Evolutionary conservation across 2,888 invertebrate species (phyloP).

Genomic region (Drosophila sordidapex): DNA sequence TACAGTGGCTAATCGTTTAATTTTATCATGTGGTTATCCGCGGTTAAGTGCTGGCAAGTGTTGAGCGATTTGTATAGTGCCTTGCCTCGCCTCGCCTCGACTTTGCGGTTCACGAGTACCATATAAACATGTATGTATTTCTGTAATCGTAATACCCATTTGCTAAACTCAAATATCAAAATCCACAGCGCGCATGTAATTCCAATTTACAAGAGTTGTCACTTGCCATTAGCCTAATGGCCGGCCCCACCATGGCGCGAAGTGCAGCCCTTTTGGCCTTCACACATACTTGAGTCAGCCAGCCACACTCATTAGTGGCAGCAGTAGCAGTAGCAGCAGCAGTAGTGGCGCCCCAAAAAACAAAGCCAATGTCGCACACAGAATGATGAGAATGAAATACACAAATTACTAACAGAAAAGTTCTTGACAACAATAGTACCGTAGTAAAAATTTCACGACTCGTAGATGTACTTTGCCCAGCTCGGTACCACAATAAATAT

Average conservation of each 20-base stretch:
- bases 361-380: conserved; percentile 45
- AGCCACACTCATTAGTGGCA: conserved; percentile 48
- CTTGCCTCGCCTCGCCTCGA: conserved; percentile 5
- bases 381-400: conserved; percentile 47
- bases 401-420: conserved; percentile 34
- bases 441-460: neutral
- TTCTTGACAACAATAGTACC: neutral
- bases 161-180: conserved; percentile 13
- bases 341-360: conserved; percentile 22
- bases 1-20: conserved; percentile 72
- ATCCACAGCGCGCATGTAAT: conserved; percentile 36
- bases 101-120: conserved; percentile 27
- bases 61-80: conserved; percentile 67
- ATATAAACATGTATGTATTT: neutral
- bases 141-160: conserved; percentile 1
- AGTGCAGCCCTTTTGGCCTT: conserved; percentile 38
- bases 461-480: neutral
- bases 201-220: conserved; percentile 46
- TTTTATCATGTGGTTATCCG: conserved; percentile 78
- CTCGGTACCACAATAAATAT: neutral
- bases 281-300: conserved; percentile 39
- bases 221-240: conserved; percentile 55
- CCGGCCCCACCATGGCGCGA: conserved; percentile 28
- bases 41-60: conserved; percentile 75
- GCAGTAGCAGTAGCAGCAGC: conserved; percentile 7